phyloP scores from a whole-genome alignment of 2,888 invertebrate genomes.

The Lasioglossum vierecki region DNA sequence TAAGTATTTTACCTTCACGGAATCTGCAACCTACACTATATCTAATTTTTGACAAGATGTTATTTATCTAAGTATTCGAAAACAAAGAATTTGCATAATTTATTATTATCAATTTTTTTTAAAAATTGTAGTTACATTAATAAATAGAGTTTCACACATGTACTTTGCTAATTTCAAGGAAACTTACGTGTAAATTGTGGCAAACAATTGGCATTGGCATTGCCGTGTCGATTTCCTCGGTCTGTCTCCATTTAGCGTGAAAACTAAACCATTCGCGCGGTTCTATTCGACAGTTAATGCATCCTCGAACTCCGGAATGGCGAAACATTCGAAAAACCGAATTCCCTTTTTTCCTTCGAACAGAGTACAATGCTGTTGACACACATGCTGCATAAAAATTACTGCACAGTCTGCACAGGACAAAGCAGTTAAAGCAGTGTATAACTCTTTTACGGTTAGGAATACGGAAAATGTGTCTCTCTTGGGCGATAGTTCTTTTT shows the following conservation, averaged over 20 bases:
- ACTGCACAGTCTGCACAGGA: neutral
- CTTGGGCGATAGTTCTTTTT: neutral
- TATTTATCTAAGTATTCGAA: too few relatives aligned
- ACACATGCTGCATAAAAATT: constrained; percentile 21
- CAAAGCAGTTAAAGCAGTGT: neutral
- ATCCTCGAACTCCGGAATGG: constrained; percentile 23
- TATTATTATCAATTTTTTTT: too few relatives aligned
- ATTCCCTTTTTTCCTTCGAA: neutral
- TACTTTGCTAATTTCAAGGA: constrained; percentile 43
- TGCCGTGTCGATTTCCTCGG: constrained; percentile 39
- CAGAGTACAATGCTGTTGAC: neutral
- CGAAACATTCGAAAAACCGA: neutral
- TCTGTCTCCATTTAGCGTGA: constrained; percentile 38
- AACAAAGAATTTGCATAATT: too few relatives aligned
- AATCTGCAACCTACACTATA: too few relatives aligned
- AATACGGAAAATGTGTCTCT: neutral
- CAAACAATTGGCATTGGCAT: constrained; percentile 44
- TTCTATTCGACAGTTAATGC: constrained; percentile 21
- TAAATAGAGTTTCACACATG: too few relatives aligned
- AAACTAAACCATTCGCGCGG: constrained; percentile 29
- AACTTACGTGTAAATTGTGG: constrained; percentile 57
- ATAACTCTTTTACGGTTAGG: neutral
- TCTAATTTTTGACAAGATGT: too few relatives aligned
- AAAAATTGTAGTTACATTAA: too few relatives aligned
- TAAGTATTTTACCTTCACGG: too few relatives aligned